phyloP scores from a whole-genome alignment of 2,888 invertebrate genomes.

The Cataglyphis altisquamis region DNA sequence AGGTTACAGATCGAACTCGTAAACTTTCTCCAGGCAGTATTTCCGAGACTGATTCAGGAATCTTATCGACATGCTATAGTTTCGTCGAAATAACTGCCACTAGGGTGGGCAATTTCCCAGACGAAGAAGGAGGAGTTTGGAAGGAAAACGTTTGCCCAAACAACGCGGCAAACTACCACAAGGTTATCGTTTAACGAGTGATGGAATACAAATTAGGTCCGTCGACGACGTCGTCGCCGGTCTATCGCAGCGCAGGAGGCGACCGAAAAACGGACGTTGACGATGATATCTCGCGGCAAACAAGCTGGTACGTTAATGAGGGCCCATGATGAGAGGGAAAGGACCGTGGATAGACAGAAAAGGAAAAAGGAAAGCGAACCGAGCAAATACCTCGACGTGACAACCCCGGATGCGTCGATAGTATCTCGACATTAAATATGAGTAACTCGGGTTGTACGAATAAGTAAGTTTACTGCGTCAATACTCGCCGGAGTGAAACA shows the following conservation, averaged over 20 bases:
- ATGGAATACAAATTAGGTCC: conserved; percentile 66
- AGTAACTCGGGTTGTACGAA: conserved; percentile 26
- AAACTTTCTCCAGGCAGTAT: not conserved
- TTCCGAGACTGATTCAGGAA: conserved; percentile 20
- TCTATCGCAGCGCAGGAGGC: conserved; percentile 60
- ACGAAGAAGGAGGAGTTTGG: not conserved
- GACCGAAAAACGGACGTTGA: conserved; percentile 65
- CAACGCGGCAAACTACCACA: not conserved
- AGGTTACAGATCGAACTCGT: not conserved
- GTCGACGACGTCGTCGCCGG: conserved; percentile 40
- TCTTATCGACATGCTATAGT: not conserved
- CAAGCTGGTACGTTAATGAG: conserved; percentile 81
- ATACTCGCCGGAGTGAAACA: conserved; percentile 27
- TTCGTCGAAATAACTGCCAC: not conserved
- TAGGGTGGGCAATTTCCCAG: not conserved
- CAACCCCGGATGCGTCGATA: conserved; percentile 71
- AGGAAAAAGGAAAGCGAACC: conserved; percentile 61
- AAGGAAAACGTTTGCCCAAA: not conserved
- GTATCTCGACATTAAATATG: conserved; percentile 72
- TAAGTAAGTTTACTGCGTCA: conserved; percentile 39
- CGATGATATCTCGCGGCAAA: conserved; percentile 81
- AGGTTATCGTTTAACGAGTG: conserved; percentile 34
- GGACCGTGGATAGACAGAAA: conserved; percentile 59
- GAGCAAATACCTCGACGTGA: conserved; percentile 68
- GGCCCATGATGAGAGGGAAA: conserved; percentile 64